phyloP scores from a whole-genome alignment of 1,140 invertebrate genomes.

The Delia radicum region DNA sequence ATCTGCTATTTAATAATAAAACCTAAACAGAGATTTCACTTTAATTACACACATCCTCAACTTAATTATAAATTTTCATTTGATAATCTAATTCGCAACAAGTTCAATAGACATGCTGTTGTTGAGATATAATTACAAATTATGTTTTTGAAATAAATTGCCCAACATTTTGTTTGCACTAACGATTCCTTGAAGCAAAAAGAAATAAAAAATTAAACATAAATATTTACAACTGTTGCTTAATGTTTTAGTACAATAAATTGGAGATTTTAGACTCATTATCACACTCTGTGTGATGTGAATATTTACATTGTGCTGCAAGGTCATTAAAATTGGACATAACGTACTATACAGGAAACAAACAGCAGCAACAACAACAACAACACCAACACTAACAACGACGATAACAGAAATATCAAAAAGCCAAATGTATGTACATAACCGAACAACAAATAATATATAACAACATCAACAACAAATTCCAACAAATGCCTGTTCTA shows the following conservation, averaged over 20 bases:
- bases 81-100: no score
- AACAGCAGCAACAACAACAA: background rate
- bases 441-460: background rate
- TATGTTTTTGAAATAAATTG: no score
- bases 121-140: no score
- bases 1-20: no score
- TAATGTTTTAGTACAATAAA: background rate
- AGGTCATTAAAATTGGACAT: background rate
- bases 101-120: no score
- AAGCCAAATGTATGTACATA: background rate
- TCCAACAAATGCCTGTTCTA: background rate
- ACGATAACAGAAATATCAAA: background rate
- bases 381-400: background rate
- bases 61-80: no score
- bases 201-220: background rate
- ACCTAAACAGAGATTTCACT: no score
- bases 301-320: background rate
- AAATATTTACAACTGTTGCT: constrained; percentile 22
- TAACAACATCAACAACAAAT: background rate
- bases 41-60: no score
- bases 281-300: background rate
- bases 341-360: background rate
- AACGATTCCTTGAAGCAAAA: no score
- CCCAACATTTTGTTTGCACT: no score
- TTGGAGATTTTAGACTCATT: background rate